Percentiles rank a stretch among this genome's conserved stretches.
phyloP scores from a whole-genome alignment of 2,888 invertebrate genomes.

The Bembecia ichneumoniformis region DNA sequence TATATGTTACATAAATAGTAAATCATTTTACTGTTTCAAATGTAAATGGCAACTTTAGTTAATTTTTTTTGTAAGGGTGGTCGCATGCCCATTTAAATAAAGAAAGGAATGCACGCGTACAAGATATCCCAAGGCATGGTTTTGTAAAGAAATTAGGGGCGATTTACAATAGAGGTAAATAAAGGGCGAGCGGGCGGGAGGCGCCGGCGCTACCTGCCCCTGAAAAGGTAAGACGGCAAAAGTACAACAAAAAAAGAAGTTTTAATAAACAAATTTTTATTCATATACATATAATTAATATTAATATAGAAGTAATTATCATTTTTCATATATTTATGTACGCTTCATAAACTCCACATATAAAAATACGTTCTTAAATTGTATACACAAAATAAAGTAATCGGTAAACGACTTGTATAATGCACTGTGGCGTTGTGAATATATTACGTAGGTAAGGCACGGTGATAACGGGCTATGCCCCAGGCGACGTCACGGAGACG shows the following conservation, averaged over 20 bases:
- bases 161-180: conserved; percentile 23
- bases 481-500: conserved; percentile 65
- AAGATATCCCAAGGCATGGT: too few species aligned
- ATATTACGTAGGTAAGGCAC: conserved; percentile 60
- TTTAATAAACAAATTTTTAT: conserved; percentile 64
- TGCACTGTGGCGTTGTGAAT: conserved; percentile 69
- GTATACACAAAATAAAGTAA: conserved; percentile 67
- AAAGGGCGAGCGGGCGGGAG: conserved; percentile 6
- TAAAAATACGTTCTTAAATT: conserved; percentile 66
- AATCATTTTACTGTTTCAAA: too few species aligned
- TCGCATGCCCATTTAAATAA: too few species aligned
- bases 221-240: conserved; percentile 7
- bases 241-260: conserved; percentile 32
- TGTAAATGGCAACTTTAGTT: too few species aligned
- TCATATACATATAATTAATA: conserved; percentile 50
- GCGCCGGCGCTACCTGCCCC: conserved; percentile 59
- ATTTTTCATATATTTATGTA: conserved; percentile 61
- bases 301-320: conserved; percentile 26
- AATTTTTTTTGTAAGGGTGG: too few species aligned
- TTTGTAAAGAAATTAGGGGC: too few species aligned
- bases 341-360: conserved; percentile 66
- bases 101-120: too few species aligned
- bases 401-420: conserved; percentile 55
- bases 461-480: conserved; percentile 65
- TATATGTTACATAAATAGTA: too few species aligned